Percentiles rank a stretch among this genome's conserved stretches.
Conservation (phyloP, 2,888 invertebrate species). For the Chymomyza procnemis region DNA sequence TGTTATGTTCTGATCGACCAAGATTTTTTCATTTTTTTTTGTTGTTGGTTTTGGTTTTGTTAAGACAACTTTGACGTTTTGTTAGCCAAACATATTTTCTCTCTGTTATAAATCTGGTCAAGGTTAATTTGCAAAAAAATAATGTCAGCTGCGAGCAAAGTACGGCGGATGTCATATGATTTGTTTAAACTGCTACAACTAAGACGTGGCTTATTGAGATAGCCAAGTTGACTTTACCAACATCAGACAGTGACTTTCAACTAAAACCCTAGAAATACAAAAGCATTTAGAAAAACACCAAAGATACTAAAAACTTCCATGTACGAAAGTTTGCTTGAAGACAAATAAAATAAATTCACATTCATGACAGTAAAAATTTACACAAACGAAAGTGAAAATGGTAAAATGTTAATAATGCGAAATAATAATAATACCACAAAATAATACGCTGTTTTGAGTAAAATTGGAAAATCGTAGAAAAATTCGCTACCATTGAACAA, state of each 20-base stretch:
- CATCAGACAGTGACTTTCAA: too few relatives aligned
- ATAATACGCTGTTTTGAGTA: slow-evolving; percentile 30
- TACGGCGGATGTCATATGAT: slow-evolving; percentile 48
- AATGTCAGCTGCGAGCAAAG: slow-evolving; percentile 39
- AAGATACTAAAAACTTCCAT: neutral
- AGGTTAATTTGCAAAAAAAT: slow-evolving; percentile 72
- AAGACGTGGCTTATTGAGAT: neutral
- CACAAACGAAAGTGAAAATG: slow-evolving; percentile 72
- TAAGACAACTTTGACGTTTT: slow-evolving; percentile 36
- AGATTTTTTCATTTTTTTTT: slow-evolving; percentile 11
- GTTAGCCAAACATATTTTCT: slow-evolving; percentile 27
- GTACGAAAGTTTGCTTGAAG: neutral
- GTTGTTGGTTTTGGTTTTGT: too few relatives aligned
- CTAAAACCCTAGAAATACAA: neutral
- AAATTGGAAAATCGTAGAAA: slow-evolving; percentile 53
- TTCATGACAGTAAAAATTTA: slow-evolving; percentile 64
- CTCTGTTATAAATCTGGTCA: slow-evolving; percentile 70
- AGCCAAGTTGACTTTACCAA: too few relatives aligned
- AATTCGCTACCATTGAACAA: slow-evolving; percentile 45
- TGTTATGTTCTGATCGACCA: slow-evolving; percentile 6
- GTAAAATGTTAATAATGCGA: slow-evolving; percentile 68
- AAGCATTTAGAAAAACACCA: neutral
- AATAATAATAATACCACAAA: slow-evolving; percentile 57
- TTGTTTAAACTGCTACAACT: neutral
- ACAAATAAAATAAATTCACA: slow-evolving; percentile 24